Conservation (phyloP, 53 echinoderm and acorn worm species). For the Antedon mediterranea region DNA sequence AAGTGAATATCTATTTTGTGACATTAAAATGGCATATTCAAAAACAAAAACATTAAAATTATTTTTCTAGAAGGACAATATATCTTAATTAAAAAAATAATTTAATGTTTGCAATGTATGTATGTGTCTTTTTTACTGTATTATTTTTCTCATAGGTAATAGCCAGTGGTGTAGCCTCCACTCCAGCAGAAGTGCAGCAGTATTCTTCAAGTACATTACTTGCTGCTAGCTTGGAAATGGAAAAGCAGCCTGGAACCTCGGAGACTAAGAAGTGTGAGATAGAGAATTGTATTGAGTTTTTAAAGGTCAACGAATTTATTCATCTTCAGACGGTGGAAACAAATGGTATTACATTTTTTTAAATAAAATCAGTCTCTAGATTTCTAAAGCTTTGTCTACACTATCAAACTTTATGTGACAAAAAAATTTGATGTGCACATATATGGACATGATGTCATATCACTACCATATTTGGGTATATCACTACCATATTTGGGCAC, state of each 20-base stretch:
- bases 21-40: too few species aligned
- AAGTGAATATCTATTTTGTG: too few species aligned
- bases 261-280: conserved; percentile 21
- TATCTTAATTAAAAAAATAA: too few species aligned
- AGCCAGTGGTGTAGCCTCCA: conserved; percentile 85
- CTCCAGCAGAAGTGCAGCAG: conserved; percentile 49
- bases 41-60: too few species aligned
- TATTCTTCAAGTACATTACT: conserved; percentile 80
- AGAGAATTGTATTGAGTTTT: conserved; percentile 50
- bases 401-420: too few species aligned
- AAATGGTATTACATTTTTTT: background rate
- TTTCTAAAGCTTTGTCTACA: too few species aligned
- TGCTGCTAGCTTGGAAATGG: conserved; percentile 42
- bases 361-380: too few species aligned
- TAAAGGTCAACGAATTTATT: conserved; percentile 76
- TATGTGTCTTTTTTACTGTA: background rate
- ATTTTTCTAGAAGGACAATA: too few species aligned
- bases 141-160: conserved; percentile 39
- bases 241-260: background rate
- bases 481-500: too few species aligned
- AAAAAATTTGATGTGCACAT: too few species aligned
- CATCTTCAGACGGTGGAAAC: conserved; percentile 34
- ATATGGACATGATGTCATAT: too few species aligned
- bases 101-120: background rate
- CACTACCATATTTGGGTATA: too few species aligned